Percentiles rank a stretch among this genome's conserved stretches.
These are phyloP conservation scores for Hephaestus fuliginosus DNA, from an alignment of 2,797 vertebrate species.

Conservation along the genomic window DNA sequence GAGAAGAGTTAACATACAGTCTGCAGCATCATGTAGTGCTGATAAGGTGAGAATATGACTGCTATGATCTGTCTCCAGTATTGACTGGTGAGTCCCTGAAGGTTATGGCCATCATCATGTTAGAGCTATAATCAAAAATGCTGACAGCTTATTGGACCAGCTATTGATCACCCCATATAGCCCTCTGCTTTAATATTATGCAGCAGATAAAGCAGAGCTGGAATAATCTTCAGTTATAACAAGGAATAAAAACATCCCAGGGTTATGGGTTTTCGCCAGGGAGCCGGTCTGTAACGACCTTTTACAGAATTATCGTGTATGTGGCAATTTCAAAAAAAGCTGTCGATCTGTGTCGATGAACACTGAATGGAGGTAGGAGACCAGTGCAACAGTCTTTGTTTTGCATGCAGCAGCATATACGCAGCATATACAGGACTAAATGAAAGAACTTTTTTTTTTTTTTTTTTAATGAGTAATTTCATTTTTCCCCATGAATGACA, in stretches of 20 bases:
- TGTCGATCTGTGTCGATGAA: slow-evolving; percentile 1
- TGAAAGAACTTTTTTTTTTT: background rate
- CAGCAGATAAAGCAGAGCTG: slow-evolving; percentile 72
- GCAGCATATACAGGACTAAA: slow-evolving; percentile 5
- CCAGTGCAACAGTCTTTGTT: background rate
- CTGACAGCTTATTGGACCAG: slow-evolving; percentile 85
- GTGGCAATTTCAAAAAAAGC: slow-evolving; percentile 21
- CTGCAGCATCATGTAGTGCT: slow-evolving; percentile 56
- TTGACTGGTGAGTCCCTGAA: slow-evolving; percentile 78
- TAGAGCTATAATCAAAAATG: slow-evolving; percentile 84
- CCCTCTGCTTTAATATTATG: slow-evolving; percentile 77
- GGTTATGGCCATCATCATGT: slow-evolving; percentile 81
- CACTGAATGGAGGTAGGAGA: slow-evolving; percentile 23
- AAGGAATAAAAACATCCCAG: slow-evolving; percentile 55
- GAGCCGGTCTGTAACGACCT: slow-evolving; percentile 37
- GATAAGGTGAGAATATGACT: slow-evolving; percentile 71
- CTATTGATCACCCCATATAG: slow-evolving; percentile 80
- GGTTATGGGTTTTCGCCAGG: slow-evolving; percentile 33
- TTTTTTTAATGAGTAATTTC: slow-evolving; percentile 9
- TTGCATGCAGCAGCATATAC: slow-evolving; percentile 12
- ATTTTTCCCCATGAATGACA: slow-evolving; percentile 75
- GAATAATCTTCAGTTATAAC: slow-evolving; percentile 71
- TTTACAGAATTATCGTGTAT: background rate
- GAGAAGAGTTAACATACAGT: slow-evolving; percentile 37
- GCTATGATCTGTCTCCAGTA: slow-evolving; percentile 71